Conservation (phyloP, 1,140 invertebrate species). For the Eriocheir sinensis region DNA sequence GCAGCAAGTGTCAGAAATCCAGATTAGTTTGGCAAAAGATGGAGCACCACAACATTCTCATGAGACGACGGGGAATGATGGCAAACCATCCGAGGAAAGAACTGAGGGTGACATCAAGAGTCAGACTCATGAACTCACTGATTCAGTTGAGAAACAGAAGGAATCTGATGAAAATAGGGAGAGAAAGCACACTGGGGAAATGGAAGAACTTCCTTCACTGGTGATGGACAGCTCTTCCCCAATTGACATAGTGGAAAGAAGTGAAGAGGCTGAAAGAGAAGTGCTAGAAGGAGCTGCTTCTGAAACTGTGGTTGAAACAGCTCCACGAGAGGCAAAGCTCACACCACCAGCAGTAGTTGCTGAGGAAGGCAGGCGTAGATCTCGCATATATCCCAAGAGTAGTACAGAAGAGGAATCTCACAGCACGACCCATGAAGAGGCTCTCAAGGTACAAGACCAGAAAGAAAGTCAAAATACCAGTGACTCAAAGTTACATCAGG, state of each 20-base stretch:
- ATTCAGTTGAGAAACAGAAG: neutral
- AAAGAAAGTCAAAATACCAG: neutral
- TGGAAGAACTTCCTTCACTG: slow-evolving; percentile 31
- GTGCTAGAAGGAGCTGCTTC: neutral
- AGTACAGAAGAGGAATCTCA: slow-evolving; percentile 17
- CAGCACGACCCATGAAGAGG: neutral
- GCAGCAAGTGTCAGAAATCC: neutral
- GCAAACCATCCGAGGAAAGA: neutral
- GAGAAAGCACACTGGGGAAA: slow-evolving; percentile 13
- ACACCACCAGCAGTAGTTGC: neutral
- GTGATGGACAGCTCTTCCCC: slow-evolving; percentile 39
- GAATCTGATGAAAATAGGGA: neutral
- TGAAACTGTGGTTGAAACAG: slow-evolving; percentile 18
- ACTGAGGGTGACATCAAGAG: neutral
- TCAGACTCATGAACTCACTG: neutral
- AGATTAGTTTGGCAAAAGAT: neutral
- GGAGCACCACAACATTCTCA: neutral
- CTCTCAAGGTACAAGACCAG: neutral
- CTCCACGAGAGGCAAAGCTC: neutral
- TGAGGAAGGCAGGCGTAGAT: slow-evolving; percentile 47
- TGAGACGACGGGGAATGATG: neutral
- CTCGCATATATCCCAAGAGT: slow-evolving; percentile 54
- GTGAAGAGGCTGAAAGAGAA: slow-evolving; percentile 1
- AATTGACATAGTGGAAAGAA: slow-evolving; percentile 50
- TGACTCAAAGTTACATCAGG: neutral